Percentiles rank a stretch among this genome's conserved stretches.
phyloP scores from a whole-genome alignment of 1,140 invertebrate genomes.

The Drosophila repletoides region DNA sequence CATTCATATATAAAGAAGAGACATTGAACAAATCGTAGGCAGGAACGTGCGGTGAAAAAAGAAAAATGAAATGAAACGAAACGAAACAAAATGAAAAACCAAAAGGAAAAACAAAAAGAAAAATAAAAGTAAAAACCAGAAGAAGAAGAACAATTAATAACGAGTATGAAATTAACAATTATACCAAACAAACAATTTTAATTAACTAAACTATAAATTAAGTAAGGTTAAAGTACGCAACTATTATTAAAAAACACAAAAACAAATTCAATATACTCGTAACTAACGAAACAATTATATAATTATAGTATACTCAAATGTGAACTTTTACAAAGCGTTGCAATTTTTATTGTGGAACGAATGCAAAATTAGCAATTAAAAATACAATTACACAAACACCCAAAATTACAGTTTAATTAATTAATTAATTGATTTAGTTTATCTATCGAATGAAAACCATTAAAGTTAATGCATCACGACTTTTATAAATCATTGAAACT shows the following conservation, averaged over 20 bases:
- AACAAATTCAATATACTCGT: conserved; percentile 30
- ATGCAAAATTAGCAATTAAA: conserved; percentile 47
- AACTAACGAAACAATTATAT: conserved; percentile 68
- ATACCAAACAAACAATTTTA: conserved; percentile 74
- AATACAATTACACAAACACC: conserved; percentile 13
- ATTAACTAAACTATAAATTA: conserved; percentile 68
- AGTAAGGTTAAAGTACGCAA: conserved; percentile 69
- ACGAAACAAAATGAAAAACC: conserved; percentile 3
- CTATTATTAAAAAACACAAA: conserved; percentile 56
- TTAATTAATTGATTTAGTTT: no score
- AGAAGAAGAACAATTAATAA: conserved; percentile 69
- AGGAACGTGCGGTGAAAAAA: conserved; percentile 82
- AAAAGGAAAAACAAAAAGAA: not conserved
- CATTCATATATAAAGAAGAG: conserved; percentile 45
- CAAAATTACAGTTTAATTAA: not conserved
- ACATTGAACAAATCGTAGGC: conserved; percentile 82
- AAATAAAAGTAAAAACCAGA: conserved; percentile 1
- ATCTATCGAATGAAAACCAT: not conserved
- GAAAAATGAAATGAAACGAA: conserved; percentile 23
- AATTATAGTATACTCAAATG: conserved; percentile 52
- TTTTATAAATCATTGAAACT: conserved; percentile 16
- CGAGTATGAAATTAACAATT: conserved; percentile 68
- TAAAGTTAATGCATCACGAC: conserved; percentile 7
- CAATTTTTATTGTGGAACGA: conserved; percentile 57
- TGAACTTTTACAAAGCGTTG: conserved; percentile 66